These are phyloP conservation scores for Platycheirus rosarum DNA, from an alignment of 2,888 invertebrate genomes.

Conservation along the genomic window DNA sequence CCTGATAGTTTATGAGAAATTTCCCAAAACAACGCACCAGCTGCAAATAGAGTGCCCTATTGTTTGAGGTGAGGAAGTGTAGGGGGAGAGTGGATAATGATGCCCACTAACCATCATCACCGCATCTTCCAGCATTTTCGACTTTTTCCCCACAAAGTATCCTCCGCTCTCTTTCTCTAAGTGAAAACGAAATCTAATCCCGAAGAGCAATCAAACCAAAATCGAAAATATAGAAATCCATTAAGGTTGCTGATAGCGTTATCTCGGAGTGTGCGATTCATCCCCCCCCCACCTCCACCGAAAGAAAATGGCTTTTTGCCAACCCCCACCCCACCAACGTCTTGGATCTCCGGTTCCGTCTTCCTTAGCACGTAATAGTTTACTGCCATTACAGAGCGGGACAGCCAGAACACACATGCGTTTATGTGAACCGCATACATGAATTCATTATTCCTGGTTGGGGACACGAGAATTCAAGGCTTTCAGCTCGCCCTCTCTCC, in stretches of 20 bases:
- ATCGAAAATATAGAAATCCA: constrained; percentile 78
- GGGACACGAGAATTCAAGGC: constrained; percentile 33
- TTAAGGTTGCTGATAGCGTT: constrained; percentile 78
- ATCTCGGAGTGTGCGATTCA: constrained; percentile 74
- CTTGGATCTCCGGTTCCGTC: constrained; percentile 20
- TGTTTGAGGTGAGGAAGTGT: no score
- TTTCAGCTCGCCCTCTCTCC: background rate
- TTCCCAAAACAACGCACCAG: constrained; percentile 61
- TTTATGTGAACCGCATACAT: constrained; percentile 75
- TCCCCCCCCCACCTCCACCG: constrained; percentile 14
- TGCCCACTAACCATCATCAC: constrained; percentile 36
- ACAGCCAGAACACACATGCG: constrained; percentile 70
- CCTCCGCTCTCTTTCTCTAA: constrained; percentile 72
- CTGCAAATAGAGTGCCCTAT: constrained; percentile 42
- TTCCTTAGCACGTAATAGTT: constrained; percentile 66
- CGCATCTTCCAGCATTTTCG: constrained; percentile 2
- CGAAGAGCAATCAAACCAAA: constrained; percentile 78
- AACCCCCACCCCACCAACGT: background rate
- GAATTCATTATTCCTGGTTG: constrained; percentile 71
- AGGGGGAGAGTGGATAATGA: constrained; percentile 65
- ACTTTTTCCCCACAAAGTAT: constrained; percentile 28
- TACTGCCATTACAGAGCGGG: constrained; percentile 68
- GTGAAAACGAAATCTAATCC: constrained; percentile 78
- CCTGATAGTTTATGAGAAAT: constrained; percentile 64
- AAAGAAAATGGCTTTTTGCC: constrained; percentile 59